Evolutionary conservation across 2,888 invertebrate genomes (phyloP), one percentile per base, ranked within the genome.

Genomic region (Oeneis ivallda): DNA sequence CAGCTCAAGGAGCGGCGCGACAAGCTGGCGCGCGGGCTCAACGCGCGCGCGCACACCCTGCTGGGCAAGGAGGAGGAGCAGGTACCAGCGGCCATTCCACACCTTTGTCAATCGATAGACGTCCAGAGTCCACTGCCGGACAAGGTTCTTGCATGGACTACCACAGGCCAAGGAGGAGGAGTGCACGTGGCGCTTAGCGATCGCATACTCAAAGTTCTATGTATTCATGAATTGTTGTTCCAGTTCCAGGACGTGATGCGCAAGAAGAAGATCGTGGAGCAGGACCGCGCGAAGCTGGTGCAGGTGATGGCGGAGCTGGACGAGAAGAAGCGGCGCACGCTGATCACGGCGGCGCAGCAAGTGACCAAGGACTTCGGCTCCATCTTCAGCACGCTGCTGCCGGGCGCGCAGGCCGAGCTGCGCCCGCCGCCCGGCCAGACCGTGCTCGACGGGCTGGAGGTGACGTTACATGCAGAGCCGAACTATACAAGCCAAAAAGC

Each of bases 291-390:
- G 2, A 96, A 95, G 79, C 93, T 97, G 57, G 92, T 94, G 59
- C 92, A 94, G 62, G 96, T 98, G 17, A 98, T 99, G 77, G 93
- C 93, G 19, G 96, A 97, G 79, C 92, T 99, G 80, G 99, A 99
- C 84, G 95, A 96, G 76, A 97, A 98, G 89, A 99, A 99, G 86
- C 95, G 96, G 77, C 93, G 93, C 71, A 96, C 97, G 10, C 89
- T 99, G 15, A 89, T 94, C 62, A 92, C 94, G 62, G 99, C 99
- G 2, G 97, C 96, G 93, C 93, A 94, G 73, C 95, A 95, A 78
- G 98, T 99, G 0, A 98, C 98, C 81, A 93, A 93, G 79, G 98
- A 99, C 92, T 99, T 99, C 85, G 97, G 97, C 10, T 96, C 97
- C 39, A 99, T 99, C 82, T 99, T 99, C 89, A 94, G 95, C 69